phyloP scores from a whole-genome alignment of 2,888 invertebrate genomes.

The Drosophila mimetica region DNA sequence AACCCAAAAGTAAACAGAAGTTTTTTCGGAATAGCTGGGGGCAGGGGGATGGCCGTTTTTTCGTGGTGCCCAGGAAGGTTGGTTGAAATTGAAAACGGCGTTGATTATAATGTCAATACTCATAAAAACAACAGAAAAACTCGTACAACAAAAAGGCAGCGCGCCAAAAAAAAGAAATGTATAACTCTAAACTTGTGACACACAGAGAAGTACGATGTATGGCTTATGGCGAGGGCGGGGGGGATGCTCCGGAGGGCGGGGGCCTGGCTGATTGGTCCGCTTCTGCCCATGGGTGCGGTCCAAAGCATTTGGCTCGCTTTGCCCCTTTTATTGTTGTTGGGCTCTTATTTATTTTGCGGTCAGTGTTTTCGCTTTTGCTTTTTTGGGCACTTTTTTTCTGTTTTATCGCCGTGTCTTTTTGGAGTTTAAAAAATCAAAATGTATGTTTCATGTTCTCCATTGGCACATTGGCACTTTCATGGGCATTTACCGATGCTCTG shows the following conservation, averaged over 20 bases:
- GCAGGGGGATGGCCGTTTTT: conserved; percentile 60
- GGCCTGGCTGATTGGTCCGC: conserved; percentile 9
- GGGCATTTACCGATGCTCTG: conserved; percentile 68
- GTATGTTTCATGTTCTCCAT: conserved; percentile 73
- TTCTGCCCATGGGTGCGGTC: conserved; percentile 67
- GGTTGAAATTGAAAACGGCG: conserved; percentile 78
- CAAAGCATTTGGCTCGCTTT: conserved; percentile 70
- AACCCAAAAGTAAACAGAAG: conserved; percentile 63
- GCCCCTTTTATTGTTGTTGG: conserved; percentile 36
- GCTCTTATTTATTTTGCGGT: conserved; percentile 38
- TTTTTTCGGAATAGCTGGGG: conserved; percentile 42
- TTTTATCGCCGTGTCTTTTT: conserved; percentile 33
- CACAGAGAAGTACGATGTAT: conserved; percentile 34
- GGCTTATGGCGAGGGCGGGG: conserved; percentile 23
- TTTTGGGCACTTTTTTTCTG: conserved; percentile 3
- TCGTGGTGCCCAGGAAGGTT: conserved; percentile 22
- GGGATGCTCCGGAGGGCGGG: not conserved
- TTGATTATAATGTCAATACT: conserved; percentile 80
- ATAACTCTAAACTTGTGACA: conserved; percentile 42
- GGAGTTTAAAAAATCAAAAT: conserved; percentile 54
- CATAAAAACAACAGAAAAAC: conserved; percentile 60
- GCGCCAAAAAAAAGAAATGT: conserved; percentile 34
- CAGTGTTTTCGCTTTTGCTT: conserved; percentile 21
- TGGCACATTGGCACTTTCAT: conserved; percentile 75
- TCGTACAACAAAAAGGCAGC: conserved; percentile 12